Percentiles rank a stretch among this genome's conserved stretches.
phyloP scores from a whole-genome alignment of 1,140 invertebrate species.

The Brachionus rubens region DNA sequence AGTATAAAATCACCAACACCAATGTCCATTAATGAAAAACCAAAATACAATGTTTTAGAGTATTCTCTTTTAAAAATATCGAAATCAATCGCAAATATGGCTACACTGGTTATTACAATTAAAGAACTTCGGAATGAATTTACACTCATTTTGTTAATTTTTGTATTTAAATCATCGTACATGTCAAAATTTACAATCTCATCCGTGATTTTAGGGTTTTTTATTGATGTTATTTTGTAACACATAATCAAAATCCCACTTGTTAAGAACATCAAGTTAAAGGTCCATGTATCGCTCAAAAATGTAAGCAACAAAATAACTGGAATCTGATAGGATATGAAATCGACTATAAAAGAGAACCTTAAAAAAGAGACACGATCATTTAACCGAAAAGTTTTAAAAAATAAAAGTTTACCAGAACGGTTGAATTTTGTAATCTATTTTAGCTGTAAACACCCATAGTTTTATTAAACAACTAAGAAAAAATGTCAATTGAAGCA shows the following conservation, averaged over 20 bases:
- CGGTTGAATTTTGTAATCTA: neutral
- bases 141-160: conserved; percentile 14
- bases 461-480: neutral
- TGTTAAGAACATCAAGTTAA: neutral
- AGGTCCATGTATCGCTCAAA: neutral
- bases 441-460: neutral
- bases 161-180: too few species aligned
- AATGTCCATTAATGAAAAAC: conserved; percentile 86
- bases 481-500: neutral
- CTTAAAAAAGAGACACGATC: neutral
- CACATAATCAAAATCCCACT: neutral
- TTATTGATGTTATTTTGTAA: neutral
- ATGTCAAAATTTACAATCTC: too few species aligned
- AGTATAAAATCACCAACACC: conserved; percentile 85
- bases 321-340: neutral
- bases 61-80: neutral
- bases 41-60: conserved; percentile 80
- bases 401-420: neutral
- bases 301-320: neutral
- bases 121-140: conserved; percentile 18
- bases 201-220: neutral
- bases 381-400: neutral
- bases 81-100: conserved; percentile 42
- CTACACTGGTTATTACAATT: conserved; percentile 27
- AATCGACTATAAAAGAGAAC: neutral